Percentiles rank a stretch among this genome's conserved stretches.
phyloP scores from a whole-genome alignment of 2,797 vertebrate species.

The Coluber constrictor region DNA sequence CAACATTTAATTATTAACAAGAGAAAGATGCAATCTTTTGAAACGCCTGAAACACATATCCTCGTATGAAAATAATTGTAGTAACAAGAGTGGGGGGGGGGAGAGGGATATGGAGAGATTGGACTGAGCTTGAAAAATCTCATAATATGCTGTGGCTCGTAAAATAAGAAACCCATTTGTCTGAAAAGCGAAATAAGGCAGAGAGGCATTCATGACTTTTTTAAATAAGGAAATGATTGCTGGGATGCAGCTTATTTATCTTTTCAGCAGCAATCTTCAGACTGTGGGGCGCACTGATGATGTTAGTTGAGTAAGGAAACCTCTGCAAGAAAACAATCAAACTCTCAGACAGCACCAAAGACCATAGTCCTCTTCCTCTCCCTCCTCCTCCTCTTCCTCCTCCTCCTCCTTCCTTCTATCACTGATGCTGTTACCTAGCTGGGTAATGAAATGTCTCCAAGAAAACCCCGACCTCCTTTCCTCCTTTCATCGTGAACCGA shows the following conservation, averaged over 20 bases:
- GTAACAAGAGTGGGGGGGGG: background rate
- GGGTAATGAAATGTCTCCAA: no score
- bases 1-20: background rate
- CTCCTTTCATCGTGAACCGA: no score
- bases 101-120: background rate
- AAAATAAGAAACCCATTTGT: background rate
- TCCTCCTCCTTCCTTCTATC: no score
- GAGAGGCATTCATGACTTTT: background rate
- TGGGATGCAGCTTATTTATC: background rate
- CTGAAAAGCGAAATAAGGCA: background rate
- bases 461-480: no score
- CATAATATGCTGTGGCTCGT: background rate
- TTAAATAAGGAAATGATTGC: background rate
- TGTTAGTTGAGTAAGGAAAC: background rate
- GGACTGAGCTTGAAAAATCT: background rate
- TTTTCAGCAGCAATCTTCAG: background rate
- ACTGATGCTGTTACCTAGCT: no score
- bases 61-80: background rate
- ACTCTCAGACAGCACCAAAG: no score
- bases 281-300: background rate
- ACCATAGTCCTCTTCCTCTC: no score
- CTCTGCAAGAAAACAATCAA: background rate
- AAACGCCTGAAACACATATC: background rate
- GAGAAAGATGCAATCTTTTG: background rate
- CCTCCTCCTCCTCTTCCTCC: no score